A percentile compares a stretch with the other conserved stretches of the same genome.
Conservation (phyloP, 1,140 invertebrate genomes). For the Aphelenchoides avenae region DNA sequence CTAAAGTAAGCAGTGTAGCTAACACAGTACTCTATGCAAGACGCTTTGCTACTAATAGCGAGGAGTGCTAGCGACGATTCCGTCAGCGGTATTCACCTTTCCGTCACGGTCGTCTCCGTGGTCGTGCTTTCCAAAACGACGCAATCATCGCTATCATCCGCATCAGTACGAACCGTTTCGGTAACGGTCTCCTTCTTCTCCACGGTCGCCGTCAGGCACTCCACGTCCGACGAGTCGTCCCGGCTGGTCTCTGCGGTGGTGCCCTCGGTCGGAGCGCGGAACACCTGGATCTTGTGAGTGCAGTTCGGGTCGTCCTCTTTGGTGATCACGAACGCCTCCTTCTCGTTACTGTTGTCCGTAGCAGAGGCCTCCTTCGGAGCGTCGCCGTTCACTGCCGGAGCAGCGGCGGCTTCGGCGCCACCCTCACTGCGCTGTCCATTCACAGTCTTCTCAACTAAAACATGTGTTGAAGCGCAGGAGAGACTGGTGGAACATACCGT, state of each 20-base stretch:
- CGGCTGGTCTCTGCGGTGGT: conserved; percentile 8
- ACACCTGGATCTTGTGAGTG: conserved; percentile 28
- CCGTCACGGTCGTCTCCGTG: conserved; percentile 6
- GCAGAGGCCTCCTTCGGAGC: conserved; percentile 5
- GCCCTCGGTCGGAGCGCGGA: too few species aligned
- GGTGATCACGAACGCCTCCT: conserved; percentile 23
- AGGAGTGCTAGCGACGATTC: too few species aligned
- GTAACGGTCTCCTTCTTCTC: conserved; percentile 8
- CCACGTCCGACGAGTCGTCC: neutral
- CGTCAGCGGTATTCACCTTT: too few species aligned
- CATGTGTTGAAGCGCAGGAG: too few species aligned
- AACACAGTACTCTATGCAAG: too few species aligned
- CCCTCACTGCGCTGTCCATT: conserved; percentile 10
- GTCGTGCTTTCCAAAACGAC: conserved; percentile 1
- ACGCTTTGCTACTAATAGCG: too few species aligned
- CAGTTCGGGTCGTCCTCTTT: conserved; percentile 21
- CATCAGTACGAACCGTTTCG: conserved; percentile 26
- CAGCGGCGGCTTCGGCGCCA: neutral
- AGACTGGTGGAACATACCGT: too few species aligned
- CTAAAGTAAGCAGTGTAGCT: too few species aligned
- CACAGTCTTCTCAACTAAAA: neutral
- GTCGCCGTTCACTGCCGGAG: conserved; percentile 5
- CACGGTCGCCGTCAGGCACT: neutral
- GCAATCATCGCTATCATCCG: conserved; percentile 22
- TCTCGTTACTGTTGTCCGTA: conserved; percentile 2